Conservation (phyloP, 2,797 vertebrate species). For the Dendrocincla fuliginosa region DNA sequence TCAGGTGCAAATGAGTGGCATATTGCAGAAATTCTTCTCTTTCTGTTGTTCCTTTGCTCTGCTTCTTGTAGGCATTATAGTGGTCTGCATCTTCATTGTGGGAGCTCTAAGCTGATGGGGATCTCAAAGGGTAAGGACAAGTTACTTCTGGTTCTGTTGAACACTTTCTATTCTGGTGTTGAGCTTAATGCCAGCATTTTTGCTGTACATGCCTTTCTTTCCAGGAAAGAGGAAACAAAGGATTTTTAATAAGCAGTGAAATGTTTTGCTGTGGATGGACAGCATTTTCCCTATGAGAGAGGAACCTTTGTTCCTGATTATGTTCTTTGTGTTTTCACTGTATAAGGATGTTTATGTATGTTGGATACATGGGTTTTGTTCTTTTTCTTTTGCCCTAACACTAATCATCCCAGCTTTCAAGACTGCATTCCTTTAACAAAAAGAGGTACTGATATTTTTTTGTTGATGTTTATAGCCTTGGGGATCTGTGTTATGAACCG, state of each 20-base stretch:
- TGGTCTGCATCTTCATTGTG: not conserved
- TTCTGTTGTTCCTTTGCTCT: not conserved
- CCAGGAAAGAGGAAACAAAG: not conserved
- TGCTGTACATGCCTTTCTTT: not conserved
- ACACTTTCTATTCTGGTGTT: not conserved
- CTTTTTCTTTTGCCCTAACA: not conserved
- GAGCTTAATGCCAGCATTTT: not conserved
- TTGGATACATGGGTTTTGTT: not conserved
- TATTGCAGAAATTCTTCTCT: not conserved
- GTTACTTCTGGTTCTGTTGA: not conserved
- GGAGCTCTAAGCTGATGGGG: not conserved
- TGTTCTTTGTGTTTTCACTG: not conserved
- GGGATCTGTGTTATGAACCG: not conserved
- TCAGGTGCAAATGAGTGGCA: not conserved
- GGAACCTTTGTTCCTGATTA: not conserved
- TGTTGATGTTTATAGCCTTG: not conserved
- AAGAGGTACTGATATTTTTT: not conserved
- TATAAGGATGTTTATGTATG: not conserved
- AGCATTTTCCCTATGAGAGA: not conserved
- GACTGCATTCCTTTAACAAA: not conserved
- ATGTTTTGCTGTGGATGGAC: fast-evolving
- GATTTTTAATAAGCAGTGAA: not conserved
- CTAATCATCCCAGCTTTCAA: not conserved
- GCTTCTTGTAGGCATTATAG: not conserved
- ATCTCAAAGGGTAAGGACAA: not conserved